These are phyloP conservation scores for Mixornis gularis DNA, from an alignment of 2,113 vertebrate species.

Conservation along the genomic window DNA sequence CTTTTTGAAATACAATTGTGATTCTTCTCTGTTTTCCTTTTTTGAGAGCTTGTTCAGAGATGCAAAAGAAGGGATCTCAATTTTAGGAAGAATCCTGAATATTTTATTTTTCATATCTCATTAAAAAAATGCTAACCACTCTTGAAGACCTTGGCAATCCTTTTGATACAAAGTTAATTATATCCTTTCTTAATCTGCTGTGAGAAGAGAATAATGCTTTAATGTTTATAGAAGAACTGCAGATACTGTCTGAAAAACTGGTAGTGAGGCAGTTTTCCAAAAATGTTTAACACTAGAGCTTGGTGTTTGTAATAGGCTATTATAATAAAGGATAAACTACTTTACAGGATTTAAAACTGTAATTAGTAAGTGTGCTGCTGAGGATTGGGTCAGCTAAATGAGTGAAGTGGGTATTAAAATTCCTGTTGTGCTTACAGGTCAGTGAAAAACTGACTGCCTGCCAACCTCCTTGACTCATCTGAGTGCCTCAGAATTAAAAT, in stretches of 20 bases:
- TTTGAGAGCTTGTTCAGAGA: neutral
- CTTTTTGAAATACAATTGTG: neutral
- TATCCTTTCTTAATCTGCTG: neutral
- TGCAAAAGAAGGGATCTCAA: neutral
- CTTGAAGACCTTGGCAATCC: neutral
- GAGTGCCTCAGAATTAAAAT: neutral
- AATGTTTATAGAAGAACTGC: neutral
- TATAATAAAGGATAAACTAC: slow-evolving; percentile 27
- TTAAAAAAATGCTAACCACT: neutral
- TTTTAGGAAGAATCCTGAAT: neutral
- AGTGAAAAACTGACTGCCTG: slow-evolving; percentile 12
- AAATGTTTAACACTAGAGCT: neutral
- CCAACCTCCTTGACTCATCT: slow-evolving; percentile 37
- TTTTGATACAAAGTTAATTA: slow-evolving; percentile 17
- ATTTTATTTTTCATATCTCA: neutral
- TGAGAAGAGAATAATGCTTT: neutral
- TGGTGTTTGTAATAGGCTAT: neutral
- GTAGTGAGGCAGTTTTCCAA: neutral
- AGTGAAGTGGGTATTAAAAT: slow-evolving; percentile 34
- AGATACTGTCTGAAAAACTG: slow-evolving; percentile 2
- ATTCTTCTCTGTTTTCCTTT: neutral
- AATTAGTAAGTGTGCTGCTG: neutral
- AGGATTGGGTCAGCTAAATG: slow-evolving; percentile 12
- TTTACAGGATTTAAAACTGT: slow-evolving; percentile 22
- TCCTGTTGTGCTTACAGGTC: slow-evolving; percentile 15